A percentile compares a stretch with the other conserved stretches of the same genome.
These are phyloP conservation scores for Epinephelus malabaricus DNA, from an alignment of 2,797 vertebrate genomes.

Conservation along the genomic window DNA sequence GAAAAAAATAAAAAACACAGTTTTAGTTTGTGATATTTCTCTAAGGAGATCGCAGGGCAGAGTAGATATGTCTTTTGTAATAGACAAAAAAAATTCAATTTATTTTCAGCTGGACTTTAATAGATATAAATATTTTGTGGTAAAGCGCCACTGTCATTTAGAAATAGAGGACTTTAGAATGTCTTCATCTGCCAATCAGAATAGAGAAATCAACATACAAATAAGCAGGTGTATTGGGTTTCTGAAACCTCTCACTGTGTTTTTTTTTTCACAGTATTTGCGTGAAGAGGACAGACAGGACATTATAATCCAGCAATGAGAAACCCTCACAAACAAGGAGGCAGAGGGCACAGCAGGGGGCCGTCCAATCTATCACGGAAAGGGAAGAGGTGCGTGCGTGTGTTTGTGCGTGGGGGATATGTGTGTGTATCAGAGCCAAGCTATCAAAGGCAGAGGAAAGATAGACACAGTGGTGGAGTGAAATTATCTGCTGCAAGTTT, in stretches of 20 bases:
- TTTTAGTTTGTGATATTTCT: no score
- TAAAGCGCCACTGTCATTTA: not conserved
- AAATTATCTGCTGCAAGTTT: constrained; percentile 66
- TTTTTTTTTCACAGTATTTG: not conserved
- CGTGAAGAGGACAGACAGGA: not conserved
- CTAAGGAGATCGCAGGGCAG: no score
- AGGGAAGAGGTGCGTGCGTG: not conserved
- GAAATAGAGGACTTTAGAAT: not conserved
- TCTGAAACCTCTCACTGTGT: not conserved
- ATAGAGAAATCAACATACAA: not conserved
- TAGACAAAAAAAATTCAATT: no score
- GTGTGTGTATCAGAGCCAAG: constrained; percentile 26
- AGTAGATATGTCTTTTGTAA: no score
- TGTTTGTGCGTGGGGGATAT: constrained; percentile 8
- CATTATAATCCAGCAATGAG: constrained; percentile 23
- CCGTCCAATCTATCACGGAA: constrained; percentile 28
- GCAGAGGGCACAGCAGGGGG: constrained; percentile 29
- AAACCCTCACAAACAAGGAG: constrained; percentile 25
- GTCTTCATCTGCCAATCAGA: not conserved
- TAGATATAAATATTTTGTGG: not conserved
- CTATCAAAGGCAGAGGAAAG: constrained; percentile 49
- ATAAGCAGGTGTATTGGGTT: not conserved
- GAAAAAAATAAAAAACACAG: no score
- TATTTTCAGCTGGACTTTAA: no score
- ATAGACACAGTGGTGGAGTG: constrained; percentile 38